phyloP scores from a whole-genome alignment of 2,113 vertebrate species.

The Nicator chloris region DNA sequence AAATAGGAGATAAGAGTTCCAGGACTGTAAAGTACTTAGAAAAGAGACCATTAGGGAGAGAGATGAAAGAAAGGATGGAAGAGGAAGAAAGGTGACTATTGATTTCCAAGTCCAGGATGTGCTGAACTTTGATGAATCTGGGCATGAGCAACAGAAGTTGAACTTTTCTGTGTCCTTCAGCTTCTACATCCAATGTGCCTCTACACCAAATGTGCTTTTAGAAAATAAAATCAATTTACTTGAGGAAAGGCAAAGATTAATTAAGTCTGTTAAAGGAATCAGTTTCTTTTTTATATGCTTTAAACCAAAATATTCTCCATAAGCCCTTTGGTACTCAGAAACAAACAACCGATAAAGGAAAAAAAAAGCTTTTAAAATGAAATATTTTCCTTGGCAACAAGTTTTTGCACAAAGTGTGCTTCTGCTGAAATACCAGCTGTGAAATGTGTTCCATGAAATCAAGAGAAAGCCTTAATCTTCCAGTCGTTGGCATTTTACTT shows the following conservation, averaged over 20 bases:
- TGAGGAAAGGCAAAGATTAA: background rate
- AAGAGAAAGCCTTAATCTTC: constrained; percentile 27
- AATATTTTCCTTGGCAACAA: constrained; percentile 45
- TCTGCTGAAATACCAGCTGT: constrained; percentile 26
- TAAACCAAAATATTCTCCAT: background rate
- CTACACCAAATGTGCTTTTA: background rate
- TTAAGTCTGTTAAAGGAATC: background rate
- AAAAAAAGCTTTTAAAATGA: constrained; percentile 39
- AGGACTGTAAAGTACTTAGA: background rate
- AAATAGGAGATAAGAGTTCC: background rate
- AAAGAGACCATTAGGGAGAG: background rate
- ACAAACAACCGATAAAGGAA: background rate
- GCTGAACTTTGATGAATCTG: background rate
- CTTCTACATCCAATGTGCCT: background rate
- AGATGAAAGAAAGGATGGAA: background rate
- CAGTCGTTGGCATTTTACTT: background rate
- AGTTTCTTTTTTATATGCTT: background rate
- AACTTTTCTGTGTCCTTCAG: background rate
- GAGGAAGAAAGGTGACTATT: background rate
- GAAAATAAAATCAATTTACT: background rate
- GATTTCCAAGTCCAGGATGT: background rate
- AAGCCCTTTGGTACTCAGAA: constrained; percentile 1
- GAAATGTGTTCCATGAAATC: constrained; percentile 4
- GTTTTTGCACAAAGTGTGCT: background rate
- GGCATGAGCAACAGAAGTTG: background rate